Conservation (phyloP, 2,888 invertebrate genomes). For the Spatulosminthurus flaviceps region DNA sequence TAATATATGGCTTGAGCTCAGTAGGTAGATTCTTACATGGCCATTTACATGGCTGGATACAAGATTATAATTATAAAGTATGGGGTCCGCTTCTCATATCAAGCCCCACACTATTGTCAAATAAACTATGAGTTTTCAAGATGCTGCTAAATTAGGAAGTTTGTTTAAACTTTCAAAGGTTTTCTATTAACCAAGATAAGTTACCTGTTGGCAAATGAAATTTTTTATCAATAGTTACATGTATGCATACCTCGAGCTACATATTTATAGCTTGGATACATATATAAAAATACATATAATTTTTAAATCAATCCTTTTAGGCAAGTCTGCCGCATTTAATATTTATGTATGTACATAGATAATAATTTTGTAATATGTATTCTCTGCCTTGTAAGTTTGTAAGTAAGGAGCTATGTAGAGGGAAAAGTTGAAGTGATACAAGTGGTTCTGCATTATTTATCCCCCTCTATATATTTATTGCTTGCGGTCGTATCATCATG, state of each 20-base stretch:
- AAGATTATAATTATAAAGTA: background rate
- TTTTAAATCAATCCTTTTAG: too few relatives aligned
- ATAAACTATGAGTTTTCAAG: background rate
- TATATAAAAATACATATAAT: too few relatives aligned
- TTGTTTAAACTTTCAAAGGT: background rate
- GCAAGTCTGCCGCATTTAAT: too few relatives aligned
- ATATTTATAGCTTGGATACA: too few relatives aligned
- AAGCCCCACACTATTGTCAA: background rate
- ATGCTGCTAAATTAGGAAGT: constrained; percentile 10
- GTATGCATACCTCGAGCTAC: too few relatives aligned
- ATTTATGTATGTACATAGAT: too few relatives aligned
- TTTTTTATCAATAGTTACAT: background rate
- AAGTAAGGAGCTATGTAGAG: background rate
- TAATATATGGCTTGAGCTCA: background rate
- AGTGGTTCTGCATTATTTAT: constrained; percentile 21
- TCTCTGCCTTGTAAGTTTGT: background rate
- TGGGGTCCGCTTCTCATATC: background rate
- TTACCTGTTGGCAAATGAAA: background rate
- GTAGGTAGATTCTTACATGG: constrained; percentile 3
- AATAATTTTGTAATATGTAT: too few relatives aligned
- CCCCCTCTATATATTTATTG: constrained; percentile 12
- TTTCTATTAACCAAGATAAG: constrained; percentile 2
- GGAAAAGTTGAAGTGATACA: constrained; percentile 21
- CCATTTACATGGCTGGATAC: constrained; percentile 4
- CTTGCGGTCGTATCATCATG: constrained; percentile 38